Base-by-base conservation (phyloP, 2,797 vertebrate species). In the Gymnodraco acuticeps region DNA sequence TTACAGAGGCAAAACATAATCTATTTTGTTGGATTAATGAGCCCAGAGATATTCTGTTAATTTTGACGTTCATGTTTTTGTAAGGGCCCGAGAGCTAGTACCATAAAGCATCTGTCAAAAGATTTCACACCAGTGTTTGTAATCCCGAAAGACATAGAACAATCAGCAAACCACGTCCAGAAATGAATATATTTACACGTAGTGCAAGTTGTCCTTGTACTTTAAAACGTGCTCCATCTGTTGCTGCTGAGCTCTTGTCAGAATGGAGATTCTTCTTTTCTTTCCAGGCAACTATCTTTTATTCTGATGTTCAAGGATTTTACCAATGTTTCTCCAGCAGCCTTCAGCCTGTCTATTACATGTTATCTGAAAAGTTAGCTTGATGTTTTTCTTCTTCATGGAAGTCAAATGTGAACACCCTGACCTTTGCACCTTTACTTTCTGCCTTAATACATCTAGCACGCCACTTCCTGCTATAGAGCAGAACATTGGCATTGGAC, bases 211-310 rank as follows among this genome's bases (percentile, higher is more conserved):
- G 58, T 79, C 56, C 66, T 48, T 52, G 46, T 45, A 47, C 56
- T 68, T 61, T 38, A 38, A 38, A 38, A 38, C 8, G 1, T 38
- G 33, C 6, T 9, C 33, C 33, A 9, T 38, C 6, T 38, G 33
- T 38, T 38, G 33, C 64, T 64, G 27, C 50, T 48, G 43, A 83
- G 67, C 46, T 10, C 61, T 81, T 79, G 45, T 72, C 70, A 83
- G 46, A 56, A 19, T 15, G 7, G 73, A 20, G 20, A 38, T 38
- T 38, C 59, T 56, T 47, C 58, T 14, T 61, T 50, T 64, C 52
- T 17, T 43, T 76, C 27, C 41, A 47, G 45, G 59, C 43, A 3
- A 38, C 33, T 9, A 38, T 67, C 27, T 56, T 71, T 71, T 53
- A 62, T 59, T 64, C 27, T 62, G 31, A 50, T 41, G 13, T 60